Conservation (phyloP, 2,113 vertebrate species). For the Oriolus oriolus region DNA sequence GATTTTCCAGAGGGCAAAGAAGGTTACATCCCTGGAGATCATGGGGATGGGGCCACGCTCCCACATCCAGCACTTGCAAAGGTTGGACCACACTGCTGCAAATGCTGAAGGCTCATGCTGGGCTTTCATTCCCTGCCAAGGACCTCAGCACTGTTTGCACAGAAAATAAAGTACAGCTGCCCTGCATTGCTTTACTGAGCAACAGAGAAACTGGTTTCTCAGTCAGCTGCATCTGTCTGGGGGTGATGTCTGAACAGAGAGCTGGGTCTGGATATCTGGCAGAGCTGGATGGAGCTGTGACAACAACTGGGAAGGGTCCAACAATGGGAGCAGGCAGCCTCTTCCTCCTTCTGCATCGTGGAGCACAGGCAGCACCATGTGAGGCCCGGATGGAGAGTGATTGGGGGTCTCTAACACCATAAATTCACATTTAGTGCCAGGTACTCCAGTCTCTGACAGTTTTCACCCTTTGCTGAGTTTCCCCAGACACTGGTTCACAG, state of each 20-base stretch:
- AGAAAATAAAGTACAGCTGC: neutral
- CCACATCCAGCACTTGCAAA: neutral
- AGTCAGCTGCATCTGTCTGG: neutral
- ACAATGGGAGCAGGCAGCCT: neutral
- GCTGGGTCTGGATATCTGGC: neutral
- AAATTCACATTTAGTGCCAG: neutral
- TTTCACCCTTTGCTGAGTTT: neutral
- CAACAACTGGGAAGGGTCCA: neutral
- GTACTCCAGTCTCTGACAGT: neutral
- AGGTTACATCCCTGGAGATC: neutral
- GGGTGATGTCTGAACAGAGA: neutral
- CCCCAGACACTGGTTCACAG: neutral
- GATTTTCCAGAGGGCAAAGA: neutral
- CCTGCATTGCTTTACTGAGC: neutral
- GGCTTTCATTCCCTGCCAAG: neutral
- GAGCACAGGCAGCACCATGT: neutral
- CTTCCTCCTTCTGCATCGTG: neutral
- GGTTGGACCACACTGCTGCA: accelerated
- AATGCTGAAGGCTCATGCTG: neutral
- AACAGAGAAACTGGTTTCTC: neutral
- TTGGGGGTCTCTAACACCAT: neutral
- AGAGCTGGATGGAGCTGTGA: neutral
- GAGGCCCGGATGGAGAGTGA: neutral
- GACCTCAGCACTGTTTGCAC: neutral
- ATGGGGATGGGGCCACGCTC: neutral